Evolutionary conservation across 2,888 invertebrate species (phyloP), one percentile per base, ranked within the genome.

Genomic region (Dynastes grantii): DNA sequence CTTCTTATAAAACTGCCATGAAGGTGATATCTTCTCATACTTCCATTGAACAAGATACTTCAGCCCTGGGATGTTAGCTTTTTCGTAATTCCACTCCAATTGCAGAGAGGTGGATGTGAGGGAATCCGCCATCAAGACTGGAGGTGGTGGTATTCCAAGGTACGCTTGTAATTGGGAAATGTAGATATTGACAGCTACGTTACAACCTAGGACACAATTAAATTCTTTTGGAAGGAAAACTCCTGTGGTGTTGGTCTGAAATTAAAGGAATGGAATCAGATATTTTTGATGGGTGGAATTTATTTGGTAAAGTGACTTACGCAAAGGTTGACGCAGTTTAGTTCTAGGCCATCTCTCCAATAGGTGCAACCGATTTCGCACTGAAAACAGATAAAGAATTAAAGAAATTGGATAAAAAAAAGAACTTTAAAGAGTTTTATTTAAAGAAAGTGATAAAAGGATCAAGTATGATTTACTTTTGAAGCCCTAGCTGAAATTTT

Each of bases 1-100:
- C 86, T 94, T 94, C 67, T 93, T 91, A 87, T 95, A 96, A 87
- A 95, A 96, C 86, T 95, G 94, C 97, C 97, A 97, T 1, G 92
- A 92, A 73, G 92, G 92, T 3, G 92, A 92, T 61, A 92, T 87
- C 83, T 93, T 93, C 83, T 93, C 94, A 86, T 94, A 95, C 71
- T 93, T 91, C 94, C 94, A 95, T 88, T 96, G 96, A 32, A 96
- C 92, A 85, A 94, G 85, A 85, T 90, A 93, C 85, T 89, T 92
- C 84, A 91, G 89, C 75, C 85, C 90, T 80, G 84, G 87, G 80
- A 90, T 88, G 84, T 88, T 89, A 86, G 88, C 92, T 86, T 88
- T 91, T 86, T 94, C 94, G 91, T 84, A 90, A 81, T 90, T 90
- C 96, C 96, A 96, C 84, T 94, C 93, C 65, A 97, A 89, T n/a